Evolutionary conservation across 1,140 invertebrate species (phyloP), one percentile per base, ranked within the genome.

Genomic region (Neotoxoptera formosana): DNA sequence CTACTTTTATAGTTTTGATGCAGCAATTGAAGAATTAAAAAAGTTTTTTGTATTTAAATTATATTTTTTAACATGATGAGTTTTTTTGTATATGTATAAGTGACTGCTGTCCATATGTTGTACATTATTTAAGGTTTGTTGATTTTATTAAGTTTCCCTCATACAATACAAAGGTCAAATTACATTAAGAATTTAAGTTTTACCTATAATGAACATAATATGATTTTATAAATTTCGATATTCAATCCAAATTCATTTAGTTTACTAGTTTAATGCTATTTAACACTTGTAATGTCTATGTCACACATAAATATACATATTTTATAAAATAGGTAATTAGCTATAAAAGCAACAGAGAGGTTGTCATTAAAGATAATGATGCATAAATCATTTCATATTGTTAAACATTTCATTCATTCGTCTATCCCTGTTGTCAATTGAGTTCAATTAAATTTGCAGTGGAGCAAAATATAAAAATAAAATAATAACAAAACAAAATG

Each of bases 381-480:
- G n/a, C 41, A 53, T 81, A 47, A 47, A 47, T 92, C 47, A 83
- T 36, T 36, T 45, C 21, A 67, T 67, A 41, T 41, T 41, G 36
- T 60, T 56, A 67, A 30, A 56, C 34, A 41, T 41, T 25, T 90
- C 21, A 90, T 25, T 90, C n/a, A 14, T 84, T 76, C 6, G 20
- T 92, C 45, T 51, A 92, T 92, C 45, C 41, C 41, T 51, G 25
- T 83, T 84, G 67, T 53, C 91, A 93, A 93, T 93, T 93, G 48
- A 93, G 91, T 84, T 93, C 81, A 93, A 93, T 93, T 93, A 45
- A 86, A 17, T 45, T 81, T 83, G 53, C 76, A 84, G 76, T 56
- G 81, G 48, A 84, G 60, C 56, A 91, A 91, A 81, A 92, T 86
- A 45, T 56, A 93, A 93, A 92, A 51, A 93, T 84, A 56, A 93